Base-by-base conservation (phyloP, 2,888 invertebrate genomes). In the Apamea anceps region DNA sequence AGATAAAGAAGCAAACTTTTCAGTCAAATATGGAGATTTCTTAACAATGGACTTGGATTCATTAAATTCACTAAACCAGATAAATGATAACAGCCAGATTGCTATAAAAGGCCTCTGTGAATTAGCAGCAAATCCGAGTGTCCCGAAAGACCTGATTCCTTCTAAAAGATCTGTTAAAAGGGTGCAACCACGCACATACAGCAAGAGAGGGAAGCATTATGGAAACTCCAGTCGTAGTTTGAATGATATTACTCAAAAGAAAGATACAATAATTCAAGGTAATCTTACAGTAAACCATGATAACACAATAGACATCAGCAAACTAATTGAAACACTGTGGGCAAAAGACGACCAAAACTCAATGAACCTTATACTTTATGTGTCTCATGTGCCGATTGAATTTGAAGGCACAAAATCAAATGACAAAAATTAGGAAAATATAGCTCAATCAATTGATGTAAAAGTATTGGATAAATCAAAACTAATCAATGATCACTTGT, bases 11-110 rank as follows among this genome's bases (percentile, higher is more conserved):
- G 94, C 94, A 0, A 95, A 94, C 80, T 94, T 92, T 79, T 94
- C 95, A 28, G 87, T 96, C 0, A 96, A 95, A 86, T 97, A 96
- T 94, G 94, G 92, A 72, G 95, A 97, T 89, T 97, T 96, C 88
- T 91, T 96, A 86, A 94, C 94, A 45, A 96, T 95, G 84, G 94
- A 93, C 75, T 81, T 85, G 60, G 84, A 88, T 82, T 57, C 85
- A 28, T 81, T 85, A 75, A 84, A 87, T 81, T 77, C 83, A 32
- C 21, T 71, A 32, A 80, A 72, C 57, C 84, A 87, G 57, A 85
- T 84, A 74, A 84, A 81, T 71, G 88, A 89, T 80, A 85, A 87
- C 51, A 84, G 73, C 72, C 85, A 81, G 68, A 57, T 72, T 67
- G 63, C 54, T 73, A 2, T 75, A n/a, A 72, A 85, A 3, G 45